Evolutionary conservation across 2,113 vertebrate genomes (phyloP), one percentile per base, ranked within the genome.

Genomic region (Hoplias malabaricus): DNA sequence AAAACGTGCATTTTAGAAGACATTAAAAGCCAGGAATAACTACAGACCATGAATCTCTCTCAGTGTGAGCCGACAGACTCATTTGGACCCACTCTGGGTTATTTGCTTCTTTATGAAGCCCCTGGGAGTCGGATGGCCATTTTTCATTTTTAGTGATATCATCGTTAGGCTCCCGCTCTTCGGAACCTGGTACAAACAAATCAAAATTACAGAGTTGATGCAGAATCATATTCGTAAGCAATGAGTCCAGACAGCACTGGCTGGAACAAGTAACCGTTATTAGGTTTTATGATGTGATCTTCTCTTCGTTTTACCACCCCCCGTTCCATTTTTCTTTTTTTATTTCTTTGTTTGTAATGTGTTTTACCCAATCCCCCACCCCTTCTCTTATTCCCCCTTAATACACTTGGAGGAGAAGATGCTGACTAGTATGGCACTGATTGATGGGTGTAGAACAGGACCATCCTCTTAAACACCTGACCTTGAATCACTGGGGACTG

Each of bases 261-360:
- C n/a, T 36, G 34, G 82, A 78, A 78, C 78, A 80, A 78, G 80
- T 83, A 81, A 83, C 86, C 38, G 25, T 73, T 33, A 59, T 61
- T 31, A 61, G 6, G n/a, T 34, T 63, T 25, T 36, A 16, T 19
- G 9, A n/a, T 75, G 73, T 80, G 61, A 79, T 50, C 3, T 16
- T 74, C 42, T 74, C 14, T 27, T 75, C 16, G 27, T 40, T 33
- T 14, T 42, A 79, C 80, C 38, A 23, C 29, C 13, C 53, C 38
- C 11, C 12, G 31, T 16, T 69, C 23, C 59, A 46, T 6, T 53
- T 78, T 33, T 75, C 61, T 34, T 36, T 76, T n/a, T n/a, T n/a
- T n/a, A n/a, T n/a, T n/a, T n/a, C n/a, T n/a, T n/a, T n/a, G n/a
- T n/a, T n/a, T n/a, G n/a, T n/a, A n/a, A n/a, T n/a, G n/a, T n/a